Evolutionary conservation across 2,113 vertebrate species (phyloP), one percentile per base, ranked within the genome.

Genomic region (Speoplatyrhinus poulsoni): DNA sequence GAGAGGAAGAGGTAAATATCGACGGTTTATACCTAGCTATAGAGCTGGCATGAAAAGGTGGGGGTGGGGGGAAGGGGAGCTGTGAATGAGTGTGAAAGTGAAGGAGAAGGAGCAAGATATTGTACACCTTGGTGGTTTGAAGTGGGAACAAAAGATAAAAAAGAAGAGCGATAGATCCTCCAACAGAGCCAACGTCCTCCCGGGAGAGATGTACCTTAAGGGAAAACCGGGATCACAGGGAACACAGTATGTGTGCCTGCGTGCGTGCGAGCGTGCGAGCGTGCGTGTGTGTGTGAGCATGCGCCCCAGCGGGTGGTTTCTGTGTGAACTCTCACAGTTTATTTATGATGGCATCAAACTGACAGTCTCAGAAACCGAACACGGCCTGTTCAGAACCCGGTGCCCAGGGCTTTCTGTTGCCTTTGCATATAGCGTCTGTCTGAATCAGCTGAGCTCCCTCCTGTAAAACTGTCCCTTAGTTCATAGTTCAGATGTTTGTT

Each of bases 301-400:
- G 76, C 69, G 73, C 81, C 77, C 72, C 81, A 77, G 85, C 74
- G 69, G 76, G 87, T 73, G 86, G 80, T 46, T 77, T 78, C 73
- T 73, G 75, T 82, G 75, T 82, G 83, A 89, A 88, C 84, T 82
- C 78, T 88, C 81, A 81, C 83, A 86, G 82, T 85, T 84, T 88
- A 88, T 91, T 89, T 88, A 84, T 88, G 87, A 88, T 62, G 19
- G 71, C 76, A 56, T 64, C 84, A 82, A 15, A 47, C 86, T 85
- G 87, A 71, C 56, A 56, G 70, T 62, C 55, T 67, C 65, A 70
- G 74, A 72, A 72, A 73, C 54, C 3, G 69, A 70, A 58, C 70
- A 72, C 70, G 79, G 72, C 79, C 70, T 75, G 73, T 73, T 85
- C 60, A 73, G 74, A 70, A 50, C 47, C 74, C 58, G 2, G 48